Percentiles rank a stretch among this genome's conserved stretches.
Conservation (phyloP, 2,113 vertebrate species). For the Bufo bufo region DNA sequence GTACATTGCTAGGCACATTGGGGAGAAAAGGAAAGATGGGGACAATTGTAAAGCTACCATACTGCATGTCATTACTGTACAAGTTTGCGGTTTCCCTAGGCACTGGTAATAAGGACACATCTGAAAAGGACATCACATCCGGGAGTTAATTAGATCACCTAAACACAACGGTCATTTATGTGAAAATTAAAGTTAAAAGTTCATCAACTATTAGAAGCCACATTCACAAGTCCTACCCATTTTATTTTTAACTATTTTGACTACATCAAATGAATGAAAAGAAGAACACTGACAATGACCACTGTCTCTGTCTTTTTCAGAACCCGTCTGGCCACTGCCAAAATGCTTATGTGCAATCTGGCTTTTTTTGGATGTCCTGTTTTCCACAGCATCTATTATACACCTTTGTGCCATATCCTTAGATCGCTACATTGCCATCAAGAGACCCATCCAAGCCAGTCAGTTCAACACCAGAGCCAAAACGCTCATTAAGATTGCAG, state of each 20-base stretch:
- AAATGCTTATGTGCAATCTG: conserved; percentile 89
- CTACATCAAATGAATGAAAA: neutral
- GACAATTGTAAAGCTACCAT: no score
- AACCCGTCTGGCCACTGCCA: conserved; percentile 90
- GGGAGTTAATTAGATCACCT: no score
- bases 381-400: conserved; percentile 98
- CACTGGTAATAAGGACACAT: no score
- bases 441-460: conserved; percentile 96
- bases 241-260: neutral
- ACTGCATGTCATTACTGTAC: no score
- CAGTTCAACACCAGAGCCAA: conserved; percentile 94
- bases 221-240: neutral
- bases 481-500: conserved; percentile 87
- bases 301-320: conserved; percentile 71
- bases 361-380: conserved; percentile 97
- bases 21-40: no score
- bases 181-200: no score
- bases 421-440: conserved; percentile 96
- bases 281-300: neutral
- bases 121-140: no score
- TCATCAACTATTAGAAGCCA: neutral
- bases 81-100: no score
- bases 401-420: conserved; percentile 97
- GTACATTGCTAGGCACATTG: no score
- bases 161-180: no score